Evolutionary conservation across 2,888 invertebrate genomes (phyloP).

Genomic region (Germaria angustata): DNA sequence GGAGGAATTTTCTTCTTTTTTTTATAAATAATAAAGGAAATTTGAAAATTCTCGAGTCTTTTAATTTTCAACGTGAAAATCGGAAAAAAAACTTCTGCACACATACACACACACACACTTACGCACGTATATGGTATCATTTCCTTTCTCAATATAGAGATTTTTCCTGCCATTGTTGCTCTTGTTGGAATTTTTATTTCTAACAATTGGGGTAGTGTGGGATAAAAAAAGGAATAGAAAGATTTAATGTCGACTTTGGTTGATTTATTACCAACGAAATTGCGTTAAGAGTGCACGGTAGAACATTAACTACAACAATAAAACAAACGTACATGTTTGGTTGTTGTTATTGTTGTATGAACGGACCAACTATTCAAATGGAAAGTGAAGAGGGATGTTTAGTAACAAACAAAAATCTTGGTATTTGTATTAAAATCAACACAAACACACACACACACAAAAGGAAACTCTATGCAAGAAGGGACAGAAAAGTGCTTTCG

Average conservation of each 20-base stretch:
- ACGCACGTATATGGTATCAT: no score
- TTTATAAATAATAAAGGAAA: slow-evolving; percentile 59
- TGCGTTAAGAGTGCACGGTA: slow-evolving; percentile 73
- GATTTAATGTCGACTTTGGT: slow-evolving; percentile 79
- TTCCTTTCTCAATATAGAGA: slow-evolving; percentile 20
- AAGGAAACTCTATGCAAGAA: slow-evolving; percentile 7
- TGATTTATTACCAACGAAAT: slow-evolving; percentile 79
- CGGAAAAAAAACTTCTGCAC: slow-evolving; percentile 58
- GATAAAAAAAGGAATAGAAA: slow-evolving; percentile 71
- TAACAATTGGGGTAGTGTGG: slow-evolving; percentile 63
- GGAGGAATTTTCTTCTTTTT: slow-evolving; percentile 21
- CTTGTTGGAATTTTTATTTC: slow-evolving; percentile 51
- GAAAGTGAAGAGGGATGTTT: slow-evolving; percentile 51
- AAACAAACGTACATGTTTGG: slow-evolving; percentile 1
- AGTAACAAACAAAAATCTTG: slow-evolving; percentile 45
- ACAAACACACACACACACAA: neutral
- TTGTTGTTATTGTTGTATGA: slow-evolving; percentile 19
- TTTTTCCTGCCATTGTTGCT: slow-evolving; percentile 30
- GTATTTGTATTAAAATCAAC: slow-evolving; percentile 59
- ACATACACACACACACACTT: slow-evolving; percentile 27
- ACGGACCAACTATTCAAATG: slow-evolving; percentile 34
- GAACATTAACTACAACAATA: slow-evolving; percentile 39
- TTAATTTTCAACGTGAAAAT: slow-evolving; percentile 43
- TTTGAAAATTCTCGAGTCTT: slow-evolving; percentile 66
- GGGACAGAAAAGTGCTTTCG: slow-evolving; percentile 43